These are phyloP conservation scores for Cherax quadricarinatus DNA, from an alignment of 1,140 invertebrate genomes.

Conservation along the genomic window DNA sequence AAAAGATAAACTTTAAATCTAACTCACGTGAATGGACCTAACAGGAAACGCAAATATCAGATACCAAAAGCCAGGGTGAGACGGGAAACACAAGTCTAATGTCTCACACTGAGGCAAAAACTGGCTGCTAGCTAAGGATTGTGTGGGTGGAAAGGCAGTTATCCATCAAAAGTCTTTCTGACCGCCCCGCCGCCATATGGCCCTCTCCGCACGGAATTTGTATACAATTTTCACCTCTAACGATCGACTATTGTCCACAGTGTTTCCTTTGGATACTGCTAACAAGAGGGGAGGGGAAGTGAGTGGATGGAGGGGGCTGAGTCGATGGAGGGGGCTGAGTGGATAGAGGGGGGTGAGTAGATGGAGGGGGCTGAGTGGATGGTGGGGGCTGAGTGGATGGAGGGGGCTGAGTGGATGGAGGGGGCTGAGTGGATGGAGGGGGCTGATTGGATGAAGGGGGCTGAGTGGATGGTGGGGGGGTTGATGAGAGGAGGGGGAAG, in stretches of 20 bases:
- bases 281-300: conserved; percentile 15
- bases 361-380: too few species aligned
- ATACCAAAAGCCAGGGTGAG: too few species aligned
- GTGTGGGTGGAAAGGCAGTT: conserved; percentile 54
- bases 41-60: neutral
- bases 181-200: neutral
- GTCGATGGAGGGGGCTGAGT: too few species aligned
- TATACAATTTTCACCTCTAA: conserved; percentile 58
- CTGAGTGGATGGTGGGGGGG: neutral
- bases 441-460: too few species aligned
- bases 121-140: conserved; percentile 18
- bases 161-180: conserved; percentile 62
- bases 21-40: neutral
- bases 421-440: too few species aligned
- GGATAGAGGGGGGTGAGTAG: neutral
- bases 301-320: too few species aligned
- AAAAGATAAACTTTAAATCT: too few species aligned
- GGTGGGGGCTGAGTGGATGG: too few species aligned
- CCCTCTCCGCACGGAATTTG: neutral
- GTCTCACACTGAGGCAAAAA: conserved; percentile 30
- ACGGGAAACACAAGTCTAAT: neutral
- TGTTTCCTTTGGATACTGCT: conserved; percentile 62
- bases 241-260: conserved; percentile 46
- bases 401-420: too few species aligned
- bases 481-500: too few species aligned